phyloP scores from a whole-genome alignment of 2,797 vertebrate genomes.

The Hoplostethus mediterraneus region DNA sequence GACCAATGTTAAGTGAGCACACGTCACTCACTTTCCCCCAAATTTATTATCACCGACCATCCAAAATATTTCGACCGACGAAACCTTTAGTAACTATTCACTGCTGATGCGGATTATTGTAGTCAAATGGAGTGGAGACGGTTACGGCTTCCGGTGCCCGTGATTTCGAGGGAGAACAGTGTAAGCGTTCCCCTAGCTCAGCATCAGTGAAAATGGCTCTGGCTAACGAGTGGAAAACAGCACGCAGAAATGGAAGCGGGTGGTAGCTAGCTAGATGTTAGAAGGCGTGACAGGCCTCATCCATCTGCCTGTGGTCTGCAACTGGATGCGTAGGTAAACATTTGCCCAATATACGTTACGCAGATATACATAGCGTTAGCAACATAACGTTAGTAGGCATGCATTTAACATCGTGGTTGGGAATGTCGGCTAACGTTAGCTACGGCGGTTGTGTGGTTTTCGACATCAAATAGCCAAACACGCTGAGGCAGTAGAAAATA shows the following conservation, averaged over 20 bases:
- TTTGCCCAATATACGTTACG: slow-evolving; percentile 52
- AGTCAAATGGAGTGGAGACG: slow-evolving; percentile 50
- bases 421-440: slow-evolving; percentile 73
- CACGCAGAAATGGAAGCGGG: slow-evolving; percentile 84
- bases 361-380: slow-evolving; percentile 48
- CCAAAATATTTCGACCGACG: slow-evolving; percentile 75
- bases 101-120: slow-evolving; percentile 14
- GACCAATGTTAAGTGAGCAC: slow-evolving; percentile 85
- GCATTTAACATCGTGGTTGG: slow-evolving; percentile 31
- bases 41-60: slow-evolving; percentile 81
- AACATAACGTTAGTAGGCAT: slow-evolving; percentile 24
- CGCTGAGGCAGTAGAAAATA: slow-evolving; percentile 50
- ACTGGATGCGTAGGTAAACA: slow-evolving; percentile 84
- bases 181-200: slow-evolving; percentile 66
- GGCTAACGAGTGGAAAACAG: slow-evolving; percentile 85
- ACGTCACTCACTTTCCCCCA: slow-evolving; percentile 86
- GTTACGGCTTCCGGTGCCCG: slow-evolving; percentile 46
- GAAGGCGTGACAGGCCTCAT: slow-evolving; percentile 87
- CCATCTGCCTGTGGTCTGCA: slow-evolving; percentile 75
- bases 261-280: slow-evolving; percentile 74
- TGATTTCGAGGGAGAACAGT: slow-evolving; percentile 54
- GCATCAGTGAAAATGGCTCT: slow-evolving; percentile 83
- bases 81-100: slow-evolving; percentile 54
- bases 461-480: slow-evolving; percentile 52
- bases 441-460: slow-evolving; percentile 34